Conservation (phyloP, 2,797 vertebrate genomes). For the Erethizon dorsatum region DNA sequence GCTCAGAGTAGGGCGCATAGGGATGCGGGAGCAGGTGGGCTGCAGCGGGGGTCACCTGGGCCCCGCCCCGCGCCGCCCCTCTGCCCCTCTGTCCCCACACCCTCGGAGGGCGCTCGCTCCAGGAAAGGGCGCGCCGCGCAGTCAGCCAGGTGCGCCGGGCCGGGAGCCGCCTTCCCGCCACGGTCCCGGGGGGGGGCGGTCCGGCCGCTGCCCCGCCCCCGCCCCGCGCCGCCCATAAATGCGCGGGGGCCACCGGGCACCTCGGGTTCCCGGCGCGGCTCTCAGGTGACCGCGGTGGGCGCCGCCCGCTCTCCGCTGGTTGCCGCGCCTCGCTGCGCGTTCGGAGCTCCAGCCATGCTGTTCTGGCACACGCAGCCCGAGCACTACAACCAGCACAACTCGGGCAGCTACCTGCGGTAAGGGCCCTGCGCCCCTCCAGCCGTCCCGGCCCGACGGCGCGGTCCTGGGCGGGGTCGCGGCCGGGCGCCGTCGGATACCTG, state of each 20-base stretch:
- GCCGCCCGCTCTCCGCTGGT: neutral
- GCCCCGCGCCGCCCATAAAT: slow-evolving; percentile 72
- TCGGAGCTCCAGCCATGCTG: slow-evolving; percentile 91
- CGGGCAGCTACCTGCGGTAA: slow-evolving; percentile 95
- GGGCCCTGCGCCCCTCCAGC: slow-evolving; percentile 65
- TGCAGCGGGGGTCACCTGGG: neutral
- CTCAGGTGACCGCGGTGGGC: fast-evolving
- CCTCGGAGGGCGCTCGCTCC: neutral
- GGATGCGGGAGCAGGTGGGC: fast-evolving
- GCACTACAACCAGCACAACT: slow-evolving; percentile 93
- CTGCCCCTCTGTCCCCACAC: neutral
- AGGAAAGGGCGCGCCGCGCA: neutral
- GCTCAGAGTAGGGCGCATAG: no score
- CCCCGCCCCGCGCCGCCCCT: neutral
- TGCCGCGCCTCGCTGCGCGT: slow-evolving; percentile 69
- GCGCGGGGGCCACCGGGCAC: neutral
- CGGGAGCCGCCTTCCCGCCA: neutral
- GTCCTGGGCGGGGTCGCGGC: neutral
- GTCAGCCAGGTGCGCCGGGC: slow-evolving; percentile 31
- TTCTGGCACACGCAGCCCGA: slow-evolving; percentile 97
- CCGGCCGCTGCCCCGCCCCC: slow-evolving; percentile 23
- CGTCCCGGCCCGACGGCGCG: neutral
- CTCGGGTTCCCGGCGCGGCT: neutral
- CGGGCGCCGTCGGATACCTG: neutral
- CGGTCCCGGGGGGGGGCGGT: neutral